phyloP scores from a whole-genome alignment of 2,797 vertebrate genomes.

The Ctenosaura bakeri region DNA sequence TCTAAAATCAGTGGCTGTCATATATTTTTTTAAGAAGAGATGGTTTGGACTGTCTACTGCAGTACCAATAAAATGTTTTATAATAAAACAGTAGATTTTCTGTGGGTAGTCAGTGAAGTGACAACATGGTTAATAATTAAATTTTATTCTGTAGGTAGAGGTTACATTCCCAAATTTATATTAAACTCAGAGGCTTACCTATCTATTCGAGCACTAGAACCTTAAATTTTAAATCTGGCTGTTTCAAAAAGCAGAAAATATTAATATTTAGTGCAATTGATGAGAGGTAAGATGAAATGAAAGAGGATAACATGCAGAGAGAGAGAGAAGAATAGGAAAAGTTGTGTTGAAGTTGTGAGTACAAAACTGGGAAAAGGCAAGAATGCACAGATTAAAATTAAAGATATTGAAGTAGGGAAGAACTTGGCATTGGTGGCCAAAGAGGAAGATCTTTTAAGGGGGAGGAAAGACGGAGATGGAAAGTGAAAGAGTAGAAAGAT shows the following conservation, averaged over 20 bases:
- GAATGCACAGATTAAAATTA: background rate
- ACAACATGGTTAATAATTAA: background rate
- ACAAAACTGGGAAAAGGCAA: background rate
- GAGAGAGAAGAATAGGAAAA: background rate
- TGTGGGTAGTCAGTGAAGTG: background rate
- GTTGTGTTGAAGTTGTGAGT: no score
- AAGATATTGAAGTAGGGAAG: background rate
- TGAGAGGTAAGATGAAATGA: background rate
- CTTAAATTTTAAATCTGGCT: background rate
- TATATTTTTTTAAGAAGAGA: conserved; percentile 28
- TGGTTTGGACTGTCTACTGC: conserved; percentile 34
- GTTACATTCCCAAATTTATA: background rate
- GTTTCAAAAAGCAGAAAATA: background rate
- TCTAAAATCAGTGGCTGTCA: conserved; percentile 52
- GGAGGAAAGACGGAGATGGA: background rate
- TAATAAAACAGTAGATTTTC: conserved; percentile 23
- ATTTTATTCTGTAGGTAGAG: background rate
- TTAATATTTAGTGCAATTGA: background rate
- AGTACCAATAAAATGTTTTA: conserved; percentile 72
- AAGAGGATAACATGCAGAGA: background rate
- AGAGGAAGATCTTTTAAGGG: background rate
- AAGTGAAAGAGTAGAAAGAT: background rate
- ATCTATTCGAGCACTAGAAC: background rate
- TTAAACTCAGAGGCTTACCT: background rate
- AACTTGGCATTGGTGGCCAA: background rate